Evolutionary conservation across 1,140 invertebrate species (phyloP).

Genomic region (Eupristina koningsbergeri): DNA sequence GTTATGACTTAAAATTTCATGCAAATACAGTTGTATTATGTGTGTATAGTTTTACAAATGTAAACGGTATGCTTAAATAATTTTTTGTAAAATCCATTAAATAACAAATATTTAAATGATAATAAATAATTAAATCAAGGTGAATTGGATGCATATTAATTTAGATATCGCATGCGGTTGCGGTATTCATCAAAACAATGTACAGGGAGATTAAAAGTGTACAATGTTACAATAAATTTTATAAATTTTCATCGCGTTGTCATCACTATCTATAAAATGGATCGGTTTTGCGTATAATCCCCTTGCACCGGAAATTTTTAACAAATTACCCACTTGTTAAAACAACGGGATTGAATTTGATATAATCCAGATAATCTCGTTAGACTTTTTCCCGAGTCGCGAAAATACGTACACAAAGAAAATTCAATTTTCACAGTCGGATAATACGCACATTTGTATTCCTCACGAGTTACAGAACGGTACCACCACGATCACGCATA

Average conservation of each 20-base stretch:
- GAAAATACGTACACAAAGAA: too few relatives aligned
- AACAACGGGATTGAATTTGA: neutral
- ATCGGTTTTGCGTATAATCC: neutral
- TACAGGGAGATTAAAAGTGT: neutral
- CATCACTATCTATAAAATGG: neutral
- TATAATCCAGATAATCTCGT: neutral
- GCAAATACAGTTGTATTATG: too few relatives aligned
- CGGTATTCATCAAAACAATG: too few relatives aligned
- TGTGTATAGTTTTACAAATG: too few relatives aligned
- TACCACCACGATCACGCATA: neutral
- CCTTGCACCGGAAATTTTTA: neutral
- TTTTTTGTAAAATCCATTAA: too few relatives aligned
- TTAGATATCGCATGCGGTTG: too few relatives aligned
- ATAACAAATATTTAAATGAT: too few relatives aligned
- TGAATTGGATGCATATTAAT: too few relatives aligned
- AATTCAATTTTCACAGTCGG: neutral
- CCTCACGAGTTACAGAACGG: neutral
- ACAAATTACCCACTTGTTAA: neutral
- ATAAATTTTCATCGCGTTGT: neutral
- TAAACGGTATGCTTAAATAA: too few relatives aligned
- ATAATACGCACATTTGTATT: slow-evolving; percentile 14
- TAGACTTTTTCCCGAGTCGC: neutral
- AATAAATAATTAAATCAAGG: too few relatives aligned
- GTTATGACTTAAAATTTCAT: too few relatives aligned
- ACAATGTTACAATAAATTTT: neutral